These are phyloP conservation scores for Rhynchonema sp. DNA, from an alignment of 2,888 invertebrate genomes.

Conservation along the genomic window DNA sequence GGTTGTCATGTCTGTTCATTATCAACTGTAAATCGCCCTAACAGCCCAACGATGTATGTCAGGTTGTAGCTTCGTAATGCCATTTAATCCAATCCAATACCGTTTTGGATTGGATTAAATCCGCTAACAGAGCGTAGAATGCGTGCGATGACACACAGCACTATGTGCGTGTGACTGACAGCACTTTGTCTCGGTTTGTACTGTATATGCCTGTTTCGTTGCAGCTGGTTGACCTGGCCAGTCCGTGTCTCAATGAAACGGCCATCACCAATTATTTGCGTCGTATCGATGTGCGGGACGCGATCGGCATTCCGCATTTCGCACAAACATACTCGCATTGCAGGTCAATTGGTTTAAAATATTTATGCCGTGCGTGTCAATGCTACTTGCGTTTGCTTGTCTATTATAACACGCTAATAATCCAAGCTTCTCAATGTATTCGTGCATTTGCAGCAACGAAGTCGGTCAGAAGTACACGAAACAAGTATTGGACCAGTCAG, in stretches of 20 bases:
- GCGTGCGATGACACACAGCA: no score
- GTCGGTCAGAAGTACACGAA: background rate
- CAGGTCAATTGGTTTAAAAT: background rate
- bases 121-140: no score
- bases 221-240: background rate
- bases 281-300: slow-evolving; percentile 6
- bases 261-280: slow-evolving; percentile 8
- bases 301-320: slow-evolving; percentile 4
- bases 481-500: background rate
- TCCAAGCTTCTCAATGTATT: no score
- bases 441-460: background rate
- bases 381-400: no score
- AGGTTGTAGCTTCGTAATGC: no score
- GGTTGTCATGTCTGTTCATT: no score
- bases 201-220: background rate
- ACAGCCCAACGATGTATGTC: no score
- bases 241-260: slow-evolving; percentile 8
- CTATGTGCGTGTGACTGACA: background rate
- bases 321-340: background rate
- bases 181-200: background rate
- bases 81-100: no score
- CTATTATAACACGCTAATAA: no score
- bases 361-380: no score
- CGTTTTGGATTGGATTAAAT: no score
- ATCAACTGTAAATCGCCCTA: no score